phyloP scores from a whole-genome alignment of 2,888 invertebrate genomes.

The Hypselothyrea guttata region DNA sequence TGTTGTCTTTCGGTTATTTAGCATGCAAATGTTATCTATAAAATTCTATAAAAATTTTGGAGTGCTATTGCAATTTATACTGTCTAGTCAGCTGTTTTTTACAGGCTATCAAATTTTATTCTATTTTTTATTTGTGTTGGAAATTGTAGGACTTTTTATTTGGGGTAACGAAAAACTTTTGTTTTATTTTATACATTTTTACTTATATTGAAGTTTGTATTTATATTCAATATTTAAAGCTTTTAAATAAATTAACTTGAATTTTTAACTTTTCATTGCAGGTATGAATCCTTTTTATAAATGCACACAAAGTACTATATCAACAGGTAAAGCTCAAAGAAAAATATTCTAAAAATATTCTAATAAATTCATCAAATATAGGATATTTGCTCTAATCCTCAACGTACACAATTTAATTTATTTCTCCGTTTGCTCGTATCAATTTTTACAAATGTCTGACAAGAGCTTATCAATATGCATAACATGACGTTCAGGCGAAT shows the following conservation, averaged over 20 bases:
- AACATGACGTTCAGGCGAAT: slow-evolving; percentile 7
- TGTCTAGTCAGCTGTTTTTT: not conserved
- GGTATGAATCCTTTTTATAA: slow-evolving; percentile 28
- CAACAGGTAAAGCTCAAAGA: not conserved
- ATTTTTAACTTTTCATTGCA: slow-evolving; percentile 26
- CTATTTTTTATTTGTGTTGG: too few species aligned
- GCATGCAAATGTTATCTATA: slow-evolving; percentile 34
- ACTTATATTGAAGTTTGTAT: too few species aligned
- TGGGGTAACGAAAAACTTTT: too few species aligned
- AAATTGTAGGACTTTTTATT: too few species aligned
- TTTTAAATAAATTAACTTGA: too few species aligned
- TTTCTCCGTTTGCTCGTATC: slow-evolving; percentile 14
- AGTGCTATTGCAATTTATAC: slow-evolving; percentile 4
- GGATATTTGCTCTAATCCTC: too few species aligned
- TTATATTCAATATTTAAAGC: too few species aligned
- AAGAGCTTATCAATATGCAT: slow-evolving; percentile 38
- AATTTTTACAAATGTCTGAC: slow-evolving; percentile 14
- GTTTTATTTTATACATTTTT: too few species aligned
- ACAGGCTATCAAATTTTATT: too few species aligned
- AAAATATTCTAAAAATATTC: too few species aligned
- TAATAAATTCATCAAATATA: not conserved
- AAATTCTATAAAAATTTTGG: not conserved
- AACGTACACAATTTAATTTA: not conserved
- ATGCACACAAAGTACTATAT: slow-evolving; percentile 3
- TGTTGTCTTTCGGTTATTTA: slow-evolving; percentile 5